Conservation (phyloP, 2,888 invertebrate genomes). For the Melanostoma scalare region DNA sequence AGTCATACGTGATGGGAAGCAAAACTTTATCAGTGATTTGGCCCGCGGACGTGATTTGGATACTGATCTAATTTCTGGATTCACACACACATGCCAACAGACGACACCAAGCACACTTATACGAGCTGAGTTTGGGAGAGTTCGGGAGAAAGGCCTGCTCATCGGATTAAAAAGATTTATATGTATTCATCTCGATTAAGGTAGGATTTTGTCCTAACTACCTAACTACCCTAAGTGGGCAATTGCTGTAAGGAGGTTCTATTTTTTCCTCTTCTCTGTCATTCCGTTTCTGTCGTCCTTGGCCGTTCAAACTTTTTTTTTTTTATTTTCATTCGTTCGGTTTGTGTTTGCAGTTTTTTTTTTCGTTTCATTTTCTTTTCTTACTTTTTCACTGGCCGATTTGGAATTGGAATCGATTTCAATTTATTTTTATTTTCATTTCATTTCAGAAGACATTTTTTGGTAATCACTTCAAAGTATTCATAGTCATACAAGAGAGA, state of each 20-base stretch:
- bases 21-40: slow-evolving; percentile 71
- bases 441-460: slow-evolving; percentile 51
- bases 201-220: slow-evolving; percentile 69
- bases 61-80: slow-evolving; percentile 57
- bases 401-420: slow-evolving; percentile 60
- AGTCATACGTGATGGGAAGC: slow-evolving; percentile 8
- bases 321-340: slow-evolving; percentile 20
- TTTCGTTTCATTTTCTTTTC: slow-evolving; percentile 13
- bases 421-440: slow-evolving; percentile 71
- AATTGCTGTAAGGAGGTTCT: slow-evolving; percentile 61
- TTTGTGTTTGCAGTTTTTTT: slow-evolving; percentile 19
- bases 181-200: slow-evolving; percentile 71
- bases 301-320: slow-evolving; percentile 7
- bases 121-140: not conserved
- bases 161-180: slow-evolving; percentile 71
- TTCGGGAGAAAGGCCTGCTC: slow-evolving; percentile 17
- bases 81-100: slow-evolving; percentile 14
- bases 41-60: slow-evolving; percentile 72
- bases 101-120: not conserved
- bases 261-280: not conserved
- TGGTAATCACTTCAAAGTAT: slow-evolving; percentile 47
- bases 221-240: slow-evolving; percentile 70
- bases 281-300: slow-evolving; percentile 13
- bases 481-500: not conserved
- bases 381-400: slow-evolving; percentile 20